phyloP scores from a whole-genome alignment of 1,140 invertebrate species.

The Drosophila virilis region DNA sequence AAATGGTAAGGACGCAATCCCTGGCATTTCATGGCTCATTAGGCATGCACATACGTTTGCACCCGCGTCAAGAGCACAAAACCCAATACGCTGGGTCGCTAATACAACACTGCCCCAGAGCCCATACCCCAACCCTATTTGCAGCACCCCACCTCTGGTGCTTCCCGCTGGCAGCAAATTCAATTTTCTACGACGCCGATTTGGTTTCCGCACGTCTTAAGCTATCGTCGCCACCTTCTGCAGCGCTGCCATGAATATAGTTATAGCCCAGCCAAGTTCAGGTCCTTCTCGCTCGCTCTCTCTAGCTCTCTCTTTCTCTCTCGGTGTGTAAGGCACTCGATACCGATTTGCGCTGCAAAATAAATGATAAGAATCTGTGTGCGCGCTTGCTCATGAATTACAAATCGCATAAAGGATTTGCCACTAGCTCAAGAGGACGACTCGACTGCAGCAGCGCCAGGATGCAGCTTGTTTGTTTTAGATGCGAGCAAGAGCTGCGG shows the following conservation, averaged over 20 bases:
- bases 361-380: slow-evolving; percentile 82
- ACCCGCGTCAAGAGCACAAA: slow-evolving; percentile 16
- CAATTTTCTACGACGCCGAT: slow-evolving; percentile 82
- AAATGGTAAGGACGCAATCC: slow-evolving; percentile 18
- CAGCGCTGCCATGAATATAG: slow-evolving; percentile 73
- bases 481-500: background rate
- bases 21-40: slow-evolving; percentile 79
- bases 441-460: slow-evolving; percentile 30
- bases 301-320: slow-evolving; percentile 15
- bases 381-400: slow-evolving; percentile 76
- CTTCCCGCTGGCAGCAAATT: slow-evolving; percentile 67
- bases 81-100: background rate
- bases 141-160: background rate
- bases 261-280: slow-evolving; percentile 58
- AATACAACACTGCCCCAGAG: background rate
- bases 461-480: slow-evolving; percentile 46
- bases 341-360: slow-evolving; percentile 75
- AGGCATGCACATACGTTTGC: slow-evolving; percentile 77
- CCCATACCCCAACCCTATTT: background rate
- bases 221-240: slow-evolving; percentile 48
- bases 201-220: slow-evolving; percentile 81
- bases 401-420: slow-evolving; percentile 82
- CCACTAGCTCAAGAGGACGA: slow-evolving; percentile 54
- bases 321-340: slow-evolving; percentile 30
- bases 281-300: background rate